phyloP scores from a whole-genome alignment of 2,888 invertebrate genomes.

The Arge pagana region DNA sequence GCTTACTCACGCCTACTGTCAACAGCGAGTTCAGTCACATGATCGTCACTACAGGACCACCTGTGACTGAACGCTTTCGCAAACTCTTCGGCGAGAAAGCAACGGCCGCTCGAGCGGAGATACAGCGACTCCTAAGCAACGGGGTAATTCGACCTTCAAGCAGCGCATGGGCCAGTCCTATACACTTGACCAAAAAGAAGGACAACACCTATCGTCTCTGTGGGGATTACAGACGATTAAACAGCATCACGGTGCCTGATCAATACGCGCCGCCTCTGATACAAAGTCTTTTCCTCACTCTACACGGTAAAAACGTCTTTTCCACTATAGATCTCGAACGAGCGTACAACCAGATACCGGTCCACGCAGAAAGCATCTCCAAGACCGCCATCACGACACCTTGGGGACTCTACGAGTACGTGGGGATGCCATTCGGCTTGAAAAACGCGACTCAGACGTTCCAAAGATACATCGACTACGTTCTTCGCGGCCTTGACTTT shows the following conservation, averaged over 20 bases:
- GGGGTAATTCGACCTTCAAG: conserved; percentile 17
- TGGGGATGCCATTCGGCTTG: too few relatives aligned
- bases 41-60: conserved; percentile 20
- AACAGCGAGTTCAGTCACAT: conserved; percentile 3
- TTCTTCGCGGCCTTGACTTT: too few relatives aligned
- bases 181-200: conserved; percentile 19
- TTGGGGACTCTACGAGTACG: too few relatives aligned
- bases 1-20: background rate
- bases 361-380: too few relatives aligned
- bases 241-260: conserved; percentile 17
- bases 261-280: conserved; percentile 24
- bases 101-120: conserved; percentile 20
- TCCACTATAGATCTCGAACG: conserved; percentile 15
- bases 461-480: too few relatives aligned
- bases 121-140: conserved; percentile 6
- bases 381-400: too few relatives aligned
- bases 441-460: too few relatives aligned
- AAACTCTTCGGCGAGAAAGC: conserved; percentile 18
- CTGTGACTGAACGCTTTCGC: conserved; percentile 17
- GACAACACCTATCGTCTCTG: conserved; percentile 14
- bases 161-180: conserved; percentile 24
- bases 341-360: conserved; percentile 25
- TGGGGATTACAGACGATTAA: conserved; percentile 23
- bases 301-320: conserved; percentile 18
- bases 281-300: conserved; percentile 6